Evolutionary conservation across 2,888 invertebrate species (phyloP).

Genomic region (Polydesmus complanatus): DNA sequence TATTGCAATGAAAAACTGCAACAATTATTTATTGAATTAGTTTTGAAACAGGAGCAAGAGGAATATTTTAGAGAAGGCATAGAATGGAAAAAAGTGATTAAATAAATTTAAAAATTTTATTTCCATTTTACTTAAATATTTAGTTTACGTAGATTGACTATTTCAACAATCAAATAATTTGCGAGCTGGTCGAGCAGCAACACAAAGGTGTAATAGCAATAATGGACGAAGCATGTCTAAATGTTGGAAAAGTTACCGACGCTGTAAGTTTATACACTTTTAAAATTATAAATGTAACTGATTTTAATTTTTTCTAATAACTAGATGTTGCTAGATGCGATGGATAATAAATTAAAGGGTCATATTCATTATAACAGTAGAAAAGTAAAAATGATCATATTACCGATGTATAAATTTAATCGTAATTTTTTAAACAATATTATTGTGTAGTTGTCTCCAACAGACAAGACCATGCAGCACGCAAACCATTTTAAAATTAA

Average conservation of each 20-base stretch:
- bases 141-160: constrained; percentile 51
- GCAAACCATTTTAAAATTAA: constrained; percentile 40
- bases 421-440: too few species aligned
- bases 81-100: constrained; percentile 61
- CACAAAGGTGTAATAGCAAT: constrained; percentile 83
- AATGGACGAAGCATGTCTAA: constrained; percentile 93
- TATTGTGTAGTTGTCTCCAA: constrained; percentile 27
- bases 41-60: constrained; percentile 94
- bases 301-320: constrained; percentile 17
- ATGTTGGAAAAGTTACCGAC: constrained; percentile 78
- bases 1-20: constrained; percentile 98
- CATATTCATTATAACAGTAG: constrained; percentile 80
- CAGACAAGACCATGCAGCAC: constrained; percentile 37
- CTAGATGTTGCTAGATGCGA: constrained; percentile 70
- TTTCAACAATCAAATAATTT: constrained; percentile 93
- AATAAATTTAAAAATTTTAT: not conserved
- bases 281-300: not conserved
- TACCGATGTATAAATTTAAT: not conserved
- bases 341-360: constrained; percentile 71
- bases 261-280: constrained; percentile 29
- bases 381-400: constrained; percentile 35
- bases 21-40: constrained; percentile 93
- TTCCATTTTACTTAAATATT: not conserved
- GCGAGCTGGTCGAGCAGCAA: constrained; percentile 84
- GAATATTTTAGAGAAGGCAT: constrained; percentile 93